phyloP scores from a whole-genome alignment of 2,113 vertebrate genomes.

The Labeo catla region DNA sequence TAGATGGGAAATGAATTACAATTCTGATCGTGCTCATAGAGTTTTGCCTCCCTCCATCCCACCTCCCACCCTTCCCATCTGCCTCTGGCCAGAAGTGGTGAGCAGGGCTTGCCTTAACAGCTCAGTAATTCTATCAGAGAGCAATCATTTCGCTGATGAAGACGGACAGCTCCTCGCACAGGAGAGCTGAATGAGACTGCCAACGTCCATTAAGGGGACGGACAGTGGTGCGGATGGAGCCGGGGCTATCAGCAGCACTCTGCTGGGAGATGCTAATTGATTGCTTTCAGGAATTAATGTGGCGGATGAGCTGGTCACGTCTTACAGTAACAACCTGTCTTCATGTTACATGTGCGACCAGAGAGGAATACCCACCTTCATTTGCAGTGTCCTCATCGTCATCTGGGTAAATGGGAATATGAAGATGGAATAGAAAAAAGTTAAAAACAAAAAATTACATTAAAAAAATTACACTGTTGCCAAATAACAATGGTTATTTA shows the following conservation, averaged over 20 bases:
- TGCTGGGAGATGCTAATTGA: slow-evolving; percentile 71
- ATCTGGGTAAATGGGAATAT: slow-evolving; percentile 50
- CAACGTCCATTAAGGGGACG: slow-evolving; percentile 68
- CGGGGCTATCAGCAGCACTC: slow-evolving; percentile 62
- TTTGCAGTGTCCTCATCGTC: slow-evolving; percentile 5
- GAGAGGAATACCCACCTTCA: slow-evolving; percentile 66
- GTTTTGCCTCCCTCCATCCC: neutral
- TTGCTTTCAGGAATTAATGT: slow-evolving; percentile 73
- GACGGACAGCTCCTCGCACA: slow-evolving; percentile 64
- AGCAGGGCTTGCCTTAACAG: slow-evolving; percentile 60
- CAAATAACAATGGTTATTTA: neutral
- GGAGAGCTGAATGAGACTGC: slow-evolving; percentile 69
- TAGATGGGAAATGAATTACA: neutral
- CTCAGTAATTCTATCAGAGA: slow-evolving; percentile 73
- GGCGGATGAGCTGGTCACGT: slow-evolving; percentile 43
- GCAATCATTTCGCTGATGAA: slow-evolving; percentile 70
- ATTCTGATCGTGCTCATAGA: slow-evolving; percentile 7
- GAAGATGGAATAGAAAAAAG: neutral
- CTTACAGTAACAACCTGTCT: slow-evolving; percentile 52
- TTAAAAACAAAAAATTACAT: neutral
- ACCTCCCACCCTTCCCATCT: neutral
- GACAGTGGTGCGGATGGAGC: slow-evolving; percentile 49
- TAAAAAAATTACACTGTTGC: neutral
- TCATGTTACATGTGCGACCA: slow-evolving; percentile 8
- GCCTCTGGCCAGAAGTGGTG: slow-evolving; percentile 21